Conservation (phyloP, 2,113 vertebrate species). For the Erythrolamprus reginae region DNA sequence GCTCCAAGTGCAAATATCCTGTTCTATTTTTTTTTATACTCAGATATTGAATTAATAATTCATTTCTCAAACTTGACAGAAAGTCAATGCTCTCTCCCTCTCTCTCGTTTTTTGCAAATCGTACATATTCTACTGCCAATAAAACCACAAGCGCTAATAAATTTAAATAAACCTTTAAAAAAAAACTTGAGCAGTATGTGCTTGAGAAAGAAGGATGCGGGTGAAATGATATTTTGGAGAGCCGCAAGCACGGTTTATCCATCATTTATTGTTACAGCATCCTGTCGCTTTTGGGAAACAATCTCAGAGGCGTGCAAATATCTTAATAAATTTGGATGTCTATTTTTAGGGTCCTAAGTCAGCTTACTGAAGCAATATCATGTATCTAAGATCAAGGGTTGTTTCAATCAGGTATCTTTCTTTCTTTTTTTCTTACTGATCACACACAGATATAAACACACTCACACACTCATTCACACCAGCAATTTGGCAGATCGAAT, state of each 20-base stretch:
- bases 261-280: neutral
- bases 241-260: neutral
- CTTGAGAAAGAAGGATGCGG: neutral
- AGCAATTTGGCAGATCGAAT: too few relatives aligned
- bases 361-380: neutral
- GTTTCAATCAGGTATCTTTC: too few relatives aligned
- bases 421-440: too few relatives aligned
- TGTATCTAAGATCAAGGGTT: too few relatives aligned
- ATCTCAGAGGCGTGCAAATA: neutral
- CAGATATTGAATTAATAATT: too few relatives aligned
- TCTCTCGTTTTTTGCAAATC: neutral
- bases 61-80: too few relatives aligned
- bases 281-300: neutral
- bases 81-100: too few relatives aligned
- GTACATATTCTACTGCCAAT: neutral
- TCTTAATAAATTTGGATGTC: neutral
- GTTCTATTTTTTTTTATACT: too few relatives aligned
- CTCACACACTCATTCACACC: too few relatives aligned
- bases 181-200: neutral
- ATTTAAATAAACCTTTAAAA: neutral
- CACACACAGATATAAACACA: too few relatives aligned
- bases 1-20: neutral
- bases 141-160: neutral
- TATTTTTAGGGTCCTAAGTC: neutral
- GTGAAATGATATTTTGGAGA: neutral